phyloP scores from a whole-genome alignment of 2,888 invertebrate genomes.

The Aplocera efformata region DNA sequence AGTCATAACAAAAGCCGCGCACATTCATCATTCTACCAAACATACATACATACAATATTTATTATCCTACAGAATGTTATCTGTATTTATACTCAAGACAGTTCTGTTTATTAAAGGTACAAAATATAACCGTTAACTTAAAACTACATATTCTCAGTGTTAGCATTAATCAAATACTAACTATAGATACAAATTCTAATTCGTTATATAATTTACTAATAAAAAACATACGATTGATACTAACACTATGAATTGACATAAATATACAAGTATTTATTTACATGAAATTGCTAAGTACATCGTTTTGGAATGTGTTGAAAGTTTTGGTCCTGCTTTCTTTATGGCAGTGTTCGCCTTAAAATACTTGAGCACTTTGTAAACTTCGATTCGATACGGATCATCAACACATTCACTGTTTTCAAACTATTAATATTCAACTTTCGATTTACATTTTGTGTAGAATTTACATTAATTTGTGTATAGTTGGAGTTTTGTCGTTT shows the following conservation, averaged over 20 bases:
- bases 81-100: constrained; percentile 41
- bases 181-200: constrained; percentile 25
- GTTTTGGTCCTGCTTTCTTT: constrained; percentile 48
- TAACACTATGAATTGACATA: constrained; percentile 41
- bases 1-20: constrained; percentile 15
- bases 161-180: constrained; percentile 40
- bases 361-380: constrained; percentile 73
- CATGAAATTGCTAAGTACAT: constrained; percentile 46
- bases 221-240: constrained; percentile 38
- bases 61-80: constrained; percentile 32
- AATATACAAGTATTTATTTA: constrained; percentile 50
- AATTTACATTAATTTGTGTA: too few relatives aligned
- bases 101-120: constrained; percentile 63
- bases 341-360: constrained; percentile 72
- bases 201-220: constrained; percentile 30
- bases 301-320: constrained; percentile 37
- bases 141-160: constrained; percentile 41
- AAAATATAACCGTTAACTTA: constrained; percentile 59
- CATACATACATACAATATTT: constrained; percentile 40
- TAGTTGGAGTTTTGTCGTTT: constrained; percentile 33
- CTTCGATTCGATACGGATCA: constrained; percentile 59
- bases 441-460: constrained; percentile 1
- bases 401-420: constrained; percentile 79
- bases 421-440: constrained; percentile 28
- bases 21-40: constrained; percentile 9